Base-by-base conservation (phyloP, 2,113 vertebrate species). In the Malurus melanocephalus region DNA sequence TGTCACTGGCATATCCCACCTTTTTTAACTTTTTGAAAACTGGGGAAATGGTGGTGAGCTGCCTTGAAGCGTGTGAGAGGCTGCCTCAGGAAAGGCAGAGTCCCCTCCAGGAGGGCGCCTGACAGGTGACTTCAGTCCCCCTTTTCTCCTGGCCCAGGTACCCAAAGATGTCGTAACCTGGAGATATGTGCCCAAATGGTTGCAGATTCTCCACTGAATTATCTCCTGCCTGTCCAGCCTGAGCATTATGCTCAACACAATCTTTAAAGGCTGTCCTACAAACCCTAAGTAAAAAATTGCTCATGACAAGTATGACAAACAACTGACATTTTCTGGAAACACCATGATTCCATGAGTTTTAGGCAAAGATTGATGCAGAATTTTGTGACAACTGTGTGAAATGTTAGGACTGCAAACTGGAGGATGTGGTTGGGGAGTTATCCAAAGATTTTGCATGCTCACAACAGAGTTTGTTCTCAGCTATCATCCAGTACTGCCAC, bases 231-330 rank as follows among this genome's bases (percentile, higher is more conserved):
- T 20, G 72, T 83, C 30, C 40, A 64, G 8, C 13, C 21, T 57
- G 13, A 49, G 7, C 0, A 1, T 35, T 10, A 59, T 6, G 8
- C 12, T 55, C 11, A 67, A 21, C 2, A 12, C 1, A 0, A 3
- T 15, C 87, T 80, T 84, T 56, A 78, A 80, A 71, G 19, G 10
- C 24, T 76, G 14, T 61, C 11, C 65, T 45, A 71, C 28, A 76
- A 78, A 72, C 7, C 2, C 30, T 0, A 0, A 72, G 32, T 26
- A 65, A 48, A 10, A 71, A 93, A 45, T 51, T 57, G 2, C 7
- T 78, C 4, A 16, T 40, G 30, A n/a, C 32, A 75, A 79, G 46
- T 53, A 79, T 71, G 68, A 6, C 2, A 8, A 42, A 82, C 57
- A 67, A 7, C 4, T 59, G 67, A 16, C 14, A 51, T 66, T 82